These are phyloP conservation scores for Anhinga rufa DNA, from an alignment of 2,113 vertebrate genomes.

Conservation along the genomic window DNA sequence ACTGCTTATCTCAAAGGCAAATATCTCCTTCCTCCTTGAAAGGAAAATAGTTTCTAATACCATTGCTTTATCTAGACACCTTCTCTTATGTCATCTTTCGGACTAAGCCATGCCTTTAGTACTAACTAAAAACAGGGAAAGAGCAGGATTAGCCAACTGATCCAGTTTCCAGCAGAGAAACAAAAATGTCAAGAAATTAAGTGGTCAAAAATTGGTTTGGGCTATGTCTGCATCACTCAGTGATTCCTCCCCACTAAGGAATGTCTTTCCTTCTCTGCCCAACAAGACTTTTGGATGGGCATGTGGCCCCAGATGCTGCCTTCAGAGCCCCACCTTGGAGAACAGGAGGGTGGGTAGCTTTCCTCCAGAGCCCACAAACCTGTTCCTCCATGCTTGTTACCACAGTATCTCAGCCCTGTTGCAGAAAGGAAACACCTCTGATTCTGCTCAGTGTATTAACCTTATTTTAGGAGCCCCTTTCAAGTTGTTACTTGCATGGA, in stretches of 20 bases:
- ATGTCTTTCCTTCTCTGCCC: neutral
- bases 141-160: neutral
- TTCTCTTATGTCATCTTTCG: neutral
- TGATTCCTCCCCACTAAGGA: neutral
- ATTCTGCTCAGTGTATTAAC: neutral
- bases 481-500: conserved; percentile 15
- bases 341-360: neutral
- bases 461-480: conserved; percentile 31
- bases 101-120: neutral
- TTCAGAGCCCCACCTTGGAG: neutral
- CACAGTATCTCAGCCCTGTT: neutral
- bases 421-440: neutral
- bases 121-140: neutral
- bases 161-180: neutral
- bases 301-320: neutral
- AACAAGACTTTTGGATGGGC: neutral
- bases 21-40: neutral
- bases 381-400: neutral
- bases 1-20: neutral
- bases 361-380: neutral
- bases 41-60: neutral
- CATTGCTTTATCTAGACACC: neutral
- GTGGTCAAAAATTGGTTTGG: neutral
- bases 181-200: neutral
- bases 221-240: no score